These are phyloP conservation scores for Nanger granti DNA, from an alignment of 2,113 vertebrate species.

Conservation along the genomic window DNA sequence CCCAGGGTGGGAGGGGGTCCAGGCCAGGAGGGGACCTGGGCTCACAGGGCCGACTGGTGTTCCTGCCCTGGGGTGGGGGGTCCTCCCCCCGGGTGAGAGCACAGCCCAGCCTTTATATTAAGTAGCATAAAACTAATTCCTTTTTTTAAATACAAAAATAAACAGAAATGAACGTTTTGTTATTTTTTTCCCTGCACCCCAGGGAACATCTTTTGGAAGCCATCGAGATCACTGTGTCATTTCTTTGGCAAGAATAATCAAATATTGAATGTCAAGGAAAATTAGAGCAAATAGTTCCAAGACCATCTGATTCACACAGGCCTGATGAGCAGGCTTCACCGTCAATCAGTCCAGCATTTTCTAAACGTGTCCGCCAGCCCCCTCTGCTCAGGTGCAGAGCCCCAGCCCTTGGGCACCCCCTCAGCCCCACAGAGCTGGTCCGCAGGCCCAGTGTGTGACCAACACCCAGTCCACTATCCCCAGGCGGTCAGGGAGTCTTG, in stretches of 20 bases:
- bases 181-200: not conserved
- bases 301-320: not conserved
- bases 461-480: not conserved
- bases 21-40: not conserved
- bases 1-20: not conserved
- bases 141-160: not conserved
- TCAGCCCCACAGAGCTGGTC: not conserved
- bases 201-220: not conserved
- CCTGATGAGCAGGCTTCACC: not conserved
- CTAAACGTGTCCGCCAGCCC: not conserved
- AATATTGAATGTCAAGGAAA: not conserved
- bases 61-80: accelerated
- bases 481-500: accelerated
- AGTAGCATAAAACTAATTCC: not conserved
- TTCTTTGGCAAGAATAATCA: not conserved
- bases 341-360: not conserved
- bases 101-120: not conserved
- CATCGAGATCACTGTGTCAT: not conserved
- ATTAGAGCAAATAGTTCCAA: not conserved
- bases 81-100: accelerated
- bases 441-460: too few species aligned
- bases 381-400: not conserved
- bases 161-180: not conserved
- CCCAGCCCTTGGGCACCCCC: accelerated
- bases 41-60: not conserved